Percentiles rank a stretch among this genome's conserved stretches.
phyloP scores from a whole-genome alignment of 2,888 invertebrate species.

The Mimachlamys varia region DNA sequence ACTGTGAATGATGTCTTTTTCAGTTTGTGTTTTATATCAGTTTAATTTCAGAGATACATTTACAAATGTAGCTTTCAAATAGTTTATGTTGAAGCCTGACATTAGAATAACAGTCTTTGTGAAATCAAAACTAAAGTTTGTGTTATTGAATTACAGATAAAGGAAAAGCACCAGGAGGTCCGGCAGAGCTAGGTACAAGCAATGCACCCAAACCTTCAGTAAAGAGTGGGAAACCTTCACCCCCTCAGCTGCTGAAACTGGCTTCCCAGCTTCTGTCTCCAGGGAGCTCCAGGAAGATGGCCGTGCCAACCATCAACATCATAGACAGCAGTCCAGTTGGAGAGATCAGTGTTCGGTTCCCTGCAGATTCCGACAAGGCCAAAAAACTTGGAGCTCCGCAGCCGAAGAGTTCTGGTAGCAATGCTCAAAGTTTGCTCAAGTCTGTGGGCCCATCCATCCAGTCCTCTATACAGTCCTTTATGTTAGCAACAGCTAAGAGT shows the following conservation, averaged over 20 bases:
- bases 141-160: not conserved
- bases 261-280: conserved; percentile 34
- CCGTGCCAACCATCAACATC: conserved; percentile 52
- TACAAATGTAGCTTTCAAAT: not conserved
- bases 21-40: not conserved
- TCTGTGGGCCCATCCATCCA: conserved; percentile 47
- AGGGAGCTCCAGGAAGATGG: conserved; percentile 45
- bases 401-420: conserved; percentile 36
- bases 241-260: conserved; percentile 49
- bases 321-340: conserved; percentile 52
- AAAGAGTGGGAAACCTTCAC: conserved; percentile 43
- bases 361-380: not conserved
- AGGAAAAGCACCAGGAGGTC: conserved; percentile 12
- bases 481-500: conserved; percentile 46
- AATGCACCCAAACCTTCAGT: not conserved
- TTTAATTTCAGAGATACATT: not conserved
- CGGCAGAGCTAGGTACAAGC: not conserved
- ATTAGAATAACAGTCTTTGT: not conserved
- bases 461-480: conserved; percentile 45
- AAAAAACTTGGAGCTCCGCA: not conserved
- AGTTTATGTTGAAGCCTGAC: not conserved
- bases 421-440: conserved; percentile 44
- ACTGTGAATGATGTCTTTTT: not conserved
- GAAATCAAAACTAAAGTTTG: not conserved
- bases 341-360: conserved; percentile 37